These are phyloP conservation scores for Ammospiza nelsoni DNA, from an alignment of 2,113 vertebrate species.

Conservation along the genomic window DNA sequence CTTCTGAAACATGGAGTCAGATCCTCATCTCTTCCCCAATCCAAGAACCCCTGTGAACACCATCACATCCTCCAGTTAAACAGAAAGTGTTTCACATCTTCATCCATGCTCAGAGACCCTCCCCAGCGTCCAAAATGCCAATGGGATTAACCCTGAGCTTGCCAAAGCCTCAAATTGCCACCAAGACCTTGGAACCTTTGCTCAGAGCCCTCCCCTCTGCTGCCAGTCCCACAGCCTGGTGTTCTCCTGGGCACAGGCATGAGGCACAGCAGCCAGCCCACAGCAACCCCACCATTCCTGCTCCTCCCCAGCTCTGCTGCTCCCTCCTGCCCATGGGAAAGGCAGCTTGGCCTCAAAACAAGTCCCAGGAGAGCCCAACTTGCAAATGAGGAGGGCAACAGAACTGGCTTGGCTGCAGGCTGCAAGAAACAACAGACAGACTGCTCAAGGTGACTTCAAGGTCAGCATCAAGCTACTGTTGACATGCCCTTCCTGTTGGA, in stretches of 20 bases:
- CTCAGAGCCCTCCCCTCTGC: not conserved
- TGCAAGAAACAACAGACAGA: constrained; percentile 26
- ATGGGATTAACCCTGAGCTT: not conserved
- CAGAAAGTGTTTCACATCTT: not conserved
- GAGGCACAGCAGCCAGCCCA: not conserved
- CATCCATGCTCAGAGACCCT: not conserved
- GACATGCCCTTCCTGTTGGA: not conserved
- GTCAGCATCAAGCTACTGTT: not conserved
- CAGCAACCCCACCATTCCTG: not conserved
- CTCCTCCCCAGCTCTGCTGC: not conserved
- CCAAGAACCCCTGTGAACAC: too few species aligned
- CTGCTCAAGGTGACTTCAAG: constrained; percentile 33
- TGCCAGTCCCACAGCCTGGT: not conserved
- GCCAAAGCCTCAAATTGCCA: not conserved
- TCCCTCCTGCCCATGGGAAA: not conserved
- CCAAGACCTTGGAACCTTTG: accelerated
- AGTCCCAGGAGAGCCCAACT: not conserved
- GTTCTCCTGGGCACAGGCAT: not conserved
- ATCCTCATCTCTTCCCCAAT: too few species aligned
- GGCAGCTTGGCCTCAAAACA: constrained; percentile 11
- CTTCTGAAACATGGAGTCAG: too few species aligned
- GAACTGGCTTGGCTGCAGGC: constrained; percentile 24
- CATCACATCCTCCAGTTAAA: not conserved
- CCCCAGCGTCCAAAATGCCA: not conserved
- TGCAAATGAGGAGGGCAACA: constrained; percentile 38